Conservation (phyloP, 2,888 invertebrate species). For the Conomelus anceps region DNA sequence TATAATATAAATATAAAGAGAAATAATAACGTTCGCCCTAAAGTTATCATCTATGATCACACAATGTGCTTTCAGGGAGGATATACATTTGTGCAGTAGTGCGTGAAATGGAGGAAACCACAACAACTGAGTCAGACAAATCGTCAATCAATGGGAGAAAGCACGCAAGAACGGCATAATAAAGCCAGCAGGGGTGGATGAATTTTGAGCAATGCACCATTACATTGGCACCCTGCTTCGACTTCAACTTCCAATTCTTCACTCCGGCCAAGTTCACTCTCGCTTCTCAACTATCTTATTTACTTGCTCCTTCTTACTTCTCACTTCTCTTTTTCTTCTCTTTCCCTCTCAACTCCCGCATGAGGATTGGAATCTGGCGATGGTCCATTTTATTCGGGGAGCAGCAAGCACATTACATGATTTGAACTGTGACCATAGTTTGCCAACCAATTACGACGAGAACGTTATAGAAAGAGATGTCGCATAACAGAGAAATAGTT, state of each 20-base stretch:
- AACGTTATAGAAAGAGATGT: neutral
- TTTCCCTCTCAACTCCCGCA: neutral
- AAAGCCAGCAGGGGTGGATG: neutral
- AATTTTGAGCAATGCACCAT: neutral
- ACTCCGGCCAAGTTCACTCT: neutral
- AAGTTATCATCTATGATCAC: no score
- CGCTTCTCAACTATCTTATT: no score
- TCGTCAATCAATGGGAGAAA: neutral
- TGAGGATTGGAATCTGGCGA: neutral
- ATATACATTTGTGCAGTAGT: neutral
- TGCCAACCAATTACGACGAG: neutral
- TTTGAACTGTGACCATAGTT: neutral
- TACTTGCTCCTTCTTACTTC: no score
- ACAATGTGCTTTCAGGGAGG: neutral
- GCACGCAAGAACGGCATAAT: neutral
- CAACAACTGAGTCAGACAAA: neutral
- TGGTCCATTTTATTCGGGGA: neutral
- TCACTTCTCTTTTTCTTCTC: no score
- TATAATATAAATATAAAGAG: no score
- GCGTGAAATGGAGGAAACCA: neutral
- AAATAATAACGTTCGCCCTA: no score
- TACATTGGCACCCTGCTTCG: neutral
- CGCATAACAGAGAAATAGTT: neutral
- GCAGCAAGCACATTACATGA: neutral
- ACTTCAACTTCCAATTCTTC: neutral